Base-by-base conservation (phyloP, 2,113 vertebrate genomes). In the Prolemur simus region DNA sequence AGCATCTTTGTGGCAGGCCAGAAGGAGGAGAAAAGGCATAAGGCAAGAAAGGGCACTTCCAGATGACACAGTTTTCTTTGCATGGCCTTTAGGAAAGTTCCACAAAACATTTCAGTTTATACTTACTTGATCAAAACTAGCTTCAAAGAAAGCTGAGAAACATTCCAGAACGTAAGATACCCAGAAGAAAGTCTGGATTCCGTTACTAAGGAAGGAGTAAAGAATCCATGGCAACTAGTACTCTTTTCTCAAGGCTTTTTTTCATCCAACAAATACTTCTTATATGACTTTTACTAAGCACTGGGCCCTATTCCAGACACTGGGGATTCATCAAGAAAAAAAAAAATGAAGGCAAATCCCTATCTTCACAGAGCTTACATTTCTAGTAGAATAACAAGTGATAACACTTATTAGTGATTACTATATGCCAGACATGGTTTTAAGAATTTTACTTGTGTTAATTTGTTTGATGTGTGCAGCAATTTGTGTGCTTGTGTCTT, bases 111-210 rank as follows among this genome's bases (percentile, higher is more conserved):
- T 83, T 87, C 52, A 37, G 37, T 63, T 92, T 63, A 29, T 5
- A 71, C 78, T 80, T 89, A 47, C 37, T 17, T 87, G 60, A 93
- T 45, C 80, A 23, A 85, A 85, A 81, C 25, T 76, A 83, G 73
- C 56, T 42, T 1, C 37, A 89, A 94, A 6, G 39, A n/a, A 64
- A 96, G 80, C 68, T n/a, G 45, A 34, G 77, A 64, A 49, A 95
- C 60, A 52, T n/a, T 56, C 47, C 29, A 73, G 29, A n/a, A 78
- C 12, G 15, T 74, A 54, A 77, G 27, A 85, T 56, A 32, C 17
- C 56, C 42, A 88, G 25, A 89, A 29, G 82, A 91, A 89, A 94
- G 58, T 76, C 89, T 45, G 27, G 52, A 82, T 92, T 92, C 80
- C 71, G 32, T 77, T 54, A 37, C 45, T 64, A 71, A 76, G 80